A percentile compares a stretch with the other conserved stretches of the same genome.
These are phyloP conservation scores for Achroia grisella DNA, from an alignment of 1,140 invertebrate species.

Conservation along the genomic window DNA sequence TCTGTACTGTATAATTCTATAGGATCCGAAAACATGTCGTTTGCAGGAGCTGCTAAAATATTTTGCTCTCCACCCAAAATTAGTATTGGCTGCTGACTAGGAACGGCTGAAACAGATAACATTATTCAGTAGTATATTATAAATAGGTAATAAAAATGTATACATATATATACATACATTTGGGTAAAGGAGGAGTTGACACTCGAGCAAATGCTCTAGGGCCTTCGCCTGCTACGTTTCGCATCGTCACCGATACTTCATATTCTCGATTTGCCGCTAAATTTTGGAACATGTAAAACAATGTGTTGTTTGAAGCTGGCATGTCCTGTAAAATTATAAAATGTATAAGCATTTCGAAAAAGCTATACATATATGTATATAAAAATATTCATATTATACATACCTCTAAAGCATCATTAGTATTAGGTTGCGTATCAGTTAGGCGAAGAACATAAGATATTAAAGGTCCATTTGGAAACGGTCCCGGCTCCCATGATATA, in stretches of 20 bases:
- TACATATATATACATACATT: too few relatives aligned
- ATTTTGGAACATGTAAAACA: constrained; percentile 86
- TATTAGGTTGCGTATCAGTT: constrained; percentile 73
- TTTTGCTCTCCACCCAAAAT: constrained; percentile 81
- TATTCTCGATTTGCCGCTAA: constrained; percentile 85
- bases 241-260: constrained; percentile 83
- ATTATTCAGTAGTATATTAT: too few relatives aligned
- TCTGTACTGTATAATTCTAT: constrained; percentile 66
- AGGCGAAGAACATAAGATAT: constrained; percentile 87
- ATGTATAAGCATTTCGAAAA: constrained; percentile 16
- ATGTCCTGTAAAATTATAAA: constrained; percentile 77
- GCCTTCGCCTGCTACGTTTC: constrained; percentile 87
- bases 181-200: constrained; percentile 78
- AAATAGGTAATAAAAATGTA: too few relatives aligned
- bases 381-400: not conserved
- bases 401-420: constrained; percentile 80
- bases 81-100: constrained; percentile 78
- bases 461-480: constrained; percentile 89
- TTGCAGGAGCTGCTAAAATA: constrained; percentile 80
- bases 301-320: constrained; percentile 77
- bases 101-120: constrained; percentile 40
- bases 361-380: too few relatives aligned
- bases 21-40: constrained; percentile 78
- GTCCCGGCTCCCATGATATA: constrained; percentile 90
- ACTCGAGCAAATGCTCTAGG: constrained; percentile 78